phyloP scores from a whole-genome alignment of 2,888 invertebrate species.

The Xylota sylvarum region DNA sequence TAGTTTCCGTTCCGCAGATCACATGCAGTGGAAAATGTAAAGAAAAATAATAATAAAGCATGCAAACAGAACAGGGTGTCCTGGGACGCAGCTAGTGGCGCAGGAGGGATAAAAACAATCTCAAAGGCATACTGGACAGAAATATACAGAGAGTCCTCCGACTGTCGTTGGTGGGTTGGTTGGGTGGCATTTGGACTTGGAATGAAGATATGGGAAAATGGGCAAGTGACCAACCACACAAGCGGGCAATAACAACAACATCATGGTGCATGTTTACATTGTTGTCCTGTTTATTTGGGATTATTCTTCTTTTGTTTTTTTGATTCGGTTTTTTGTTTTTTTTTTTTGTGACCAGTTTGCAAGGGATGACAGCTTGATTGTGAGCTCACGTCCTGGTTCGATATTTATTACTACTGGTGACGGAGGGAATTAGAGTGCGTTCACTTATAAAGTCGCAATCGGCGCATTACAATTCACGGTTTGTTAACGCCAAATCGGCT shows the following conservation, averaged over 20 bases:
- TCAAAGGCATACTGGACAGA: constrained; percentile 49
- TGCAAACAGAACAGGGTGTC: constrained; percentile 43
- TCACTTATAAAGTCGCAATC: constrained; percentile 48
- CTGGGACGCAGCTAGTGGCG: not conserved
- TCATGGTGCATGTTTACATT: constrained; percentile 62
- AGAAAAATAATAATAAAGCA: constrained; percentile 65
- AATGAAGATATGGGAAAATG: constrained; percentile 30
- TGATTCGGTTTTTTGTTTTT: constrained; percentile 58
- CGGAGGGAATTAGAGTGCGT: constrained; percentile 18
- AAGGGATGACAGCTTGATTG: constrained; percentile 40
- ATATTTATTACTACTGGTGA: constrained; percentile 26
- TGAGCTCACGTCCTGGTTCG: constrained; percentile 27
- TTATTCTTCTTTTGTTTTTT: constrained; percentile 18
- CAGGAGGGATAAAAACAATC: constrained; percentile 44
- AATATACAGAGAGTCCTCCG: constrained; percentile 24
- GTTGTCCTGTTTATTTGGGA: constrained; percentile 30
- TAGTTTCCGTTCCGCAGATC: constrained; percentile 76
- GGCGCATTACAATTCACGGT: constrained; percentile 51
- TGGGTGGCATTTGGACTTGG: not conserved
- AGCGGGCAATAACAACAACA: constrained; percentile 39
- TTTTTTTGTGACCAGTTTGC: constrained; percentile 16
- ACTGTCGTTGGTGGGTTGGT: not conserved
- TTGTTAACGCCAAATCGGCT: constrained; percentile 58
- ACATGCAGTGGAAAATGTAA: constrained; percentile 63
- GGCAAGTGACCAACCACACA: constrained; percentile 52